These are phyloP conservation scores for Furnarius figulus DNA, from an alignment of 2,113 vertebrate species.

Conservation along the genomic window DNA sequence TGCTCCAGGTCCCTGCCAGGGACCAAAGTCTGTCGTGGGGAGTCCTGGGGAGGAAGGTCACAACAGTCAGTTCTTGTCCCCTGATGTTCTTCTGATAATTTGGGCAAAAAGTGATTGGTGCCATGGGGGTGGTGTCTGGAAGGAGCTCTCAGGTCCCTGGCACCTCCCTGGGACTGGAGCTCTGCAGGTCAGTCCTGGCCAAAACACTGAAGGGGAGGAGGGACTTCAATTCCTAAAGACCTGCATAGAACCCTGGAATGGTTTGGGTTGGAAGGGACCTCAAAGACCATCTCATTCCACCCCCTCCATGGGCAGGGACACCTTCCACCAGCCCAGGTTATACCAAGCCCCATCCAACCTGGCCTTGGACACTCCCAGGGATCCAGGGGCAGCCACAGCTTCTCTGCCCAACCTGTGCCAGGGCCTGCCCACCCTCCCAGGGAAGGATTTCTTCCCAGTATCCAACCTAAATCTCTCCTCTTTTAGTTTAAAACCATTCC, in stretches of 20 bases:
- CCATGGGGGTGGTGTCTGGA: background rate
- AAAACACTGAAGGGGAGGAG: background rate
- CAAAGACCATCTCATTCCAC: rapidly evolving
- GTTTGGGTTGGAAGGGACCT: background rate
- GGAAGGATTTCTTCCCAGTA: background rate
- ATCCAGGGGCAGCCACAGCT: background rate
- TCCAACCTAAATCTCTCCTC: background rate
- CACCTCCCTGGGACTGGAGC: background rate
- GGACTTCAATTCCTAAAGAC: background rate
- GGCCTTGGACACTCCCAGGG: background rate
- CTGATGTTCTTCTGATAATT: background rate
- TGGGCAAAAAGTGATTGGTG: background rate
- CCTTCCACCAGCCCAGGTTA: background rate
- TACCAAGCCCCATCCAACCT: background rate
- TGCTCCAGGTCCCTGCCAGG: background rate
- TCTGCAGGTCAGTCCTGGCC: background rate
- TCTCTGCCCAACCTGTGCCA: background rate
- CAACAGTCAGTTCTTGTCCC: background rate
- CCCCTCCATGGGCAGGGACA: background rate
- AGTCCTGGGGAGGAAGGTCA: background rate
- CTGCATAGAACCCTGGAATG: background rate
- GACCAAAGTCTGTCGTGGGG: background rate
- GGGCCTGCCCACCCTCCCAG: background rate
- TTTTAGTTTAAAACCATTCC: background rate
- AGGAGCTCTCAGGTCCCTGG: background rate